These are phyloP conservation scores for Astreopora myriophthalma DNA, from an alignment of 64 coral and sea anemone genomes.

Conservation along the genomic window DNA sequence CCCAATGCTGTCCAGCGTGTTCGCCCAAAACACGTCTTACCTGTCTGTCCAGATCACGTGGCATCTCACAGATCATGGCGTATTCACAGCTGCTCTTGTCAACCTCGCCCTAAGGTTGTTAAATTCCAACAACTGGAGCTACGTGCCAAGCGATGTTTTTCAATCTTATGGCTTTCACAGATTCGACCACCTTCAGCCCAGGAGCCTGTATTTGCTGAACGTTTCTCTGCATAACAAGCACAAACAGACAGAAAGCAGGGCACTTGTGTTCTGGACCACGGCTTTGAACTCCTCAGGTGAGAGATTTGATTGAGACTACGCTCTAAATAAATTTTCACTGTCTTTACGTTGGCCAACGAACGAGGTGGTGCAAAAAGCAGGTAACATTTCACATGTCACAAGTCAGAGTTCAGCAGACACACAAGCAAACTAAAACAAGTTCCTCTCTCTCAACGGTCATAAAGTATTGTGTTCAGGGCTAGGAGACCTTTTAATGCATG, in stretches of 20 bases:
- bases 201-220: constrained; percentile 43
- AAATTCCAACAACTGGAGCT: constrained; percentile 9
- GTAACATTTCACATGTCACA: too few species aligned
- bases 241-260: constrained; percentile 26
- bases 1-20: constrained; percentile 10
- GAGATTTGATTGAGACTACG: not conserved
- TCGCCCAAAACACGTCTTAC: constrained; percentile 29
- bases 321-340: too few species aligned
- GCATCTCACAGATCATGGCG: constrained; percentile 12
- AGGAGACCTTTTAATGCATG: too few species aligned
- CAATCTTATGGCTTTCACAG: not conserved
- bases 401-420: too few species aligned
- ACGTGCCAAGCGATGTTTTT: not conserved
- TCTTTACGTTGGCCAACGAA: too few species aligned
- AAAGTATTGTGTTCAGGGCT: too few species aligned
- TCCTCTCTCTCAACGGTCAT: too few species aligned
- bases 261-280: constrained; percentile 53
- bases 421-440: too few species aligned
- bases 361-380: too few species aligned
- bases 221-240: constrained; percentile 30
- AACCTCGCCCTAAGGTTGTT: constrained; percentile 18
- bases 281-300: constrained; percentile 56
- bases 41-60: not conserved
- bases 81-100: constrained; percentile 6
- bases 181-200: constrained; percentile 3